Base-by-base conservation (phyloP, 2,113 vertebrate species). In the Plecturocebus donacophilus region DNA sequence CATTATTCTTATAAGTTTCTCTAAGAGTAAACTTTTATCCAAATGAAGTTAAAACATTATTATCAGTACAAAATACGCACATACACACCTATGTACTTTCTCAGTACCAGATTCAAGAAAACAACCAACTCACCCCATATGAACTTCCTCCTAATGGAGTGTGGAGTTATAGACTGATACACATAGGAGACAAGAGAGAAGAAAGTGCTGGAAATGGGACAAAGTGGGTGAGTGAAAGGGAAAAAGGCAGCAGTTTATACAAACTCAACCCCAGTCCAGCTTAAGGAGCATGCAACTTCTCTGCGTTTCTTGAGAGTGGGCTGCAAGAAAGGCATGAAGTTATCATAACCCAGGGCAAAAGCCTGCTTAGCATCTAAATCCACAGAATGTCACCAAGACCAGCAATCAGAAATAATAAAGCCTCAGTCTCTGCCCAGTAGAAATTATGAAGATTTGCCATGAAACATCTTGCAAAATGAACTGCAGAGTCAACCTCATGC, bases 391-490 rank as follows among this genome's bases (percentile, higher is more conserved):
- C 27, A 13, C 21, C 8, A 14, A 25, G 8, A 35, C 13, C 56
- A 1, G 20, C 2, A 9, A 14, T 32, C 25, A 47, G 25, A 30
- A 27, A 27, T 8, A 12, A 0, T 6, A 4, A 21, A 19, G 25
- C 7, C 3, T 14, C 75, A 23, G 13, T 17, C 17, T 20, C 75
- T 8, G 5, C 49, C 49, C 10, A 1, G 19, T 2, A 25, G 38
- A 12, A 1, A 1, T 32, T 0, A 4, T 32, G 4, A n/a, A 38
- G 81, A 12, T 6, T 2, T 5, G 40, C 11, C 76, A 1, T 0
- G 45, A 75, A 19, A 7, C 5, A 45, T 7, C 9, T 54, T 16
- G 23, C 42, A 20, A 27, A 1, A 13, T 27, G 32, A 61, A 6
- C 32, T 9, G 3, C 23, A 79, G 47, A 2, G 30, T 25, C 52